Evolutionary conservation across 2,797 vertebrate genomes (phyloP), one percentile per base, ranked within the genome.

Genomic region (Sandelia bainsii): DNA sequence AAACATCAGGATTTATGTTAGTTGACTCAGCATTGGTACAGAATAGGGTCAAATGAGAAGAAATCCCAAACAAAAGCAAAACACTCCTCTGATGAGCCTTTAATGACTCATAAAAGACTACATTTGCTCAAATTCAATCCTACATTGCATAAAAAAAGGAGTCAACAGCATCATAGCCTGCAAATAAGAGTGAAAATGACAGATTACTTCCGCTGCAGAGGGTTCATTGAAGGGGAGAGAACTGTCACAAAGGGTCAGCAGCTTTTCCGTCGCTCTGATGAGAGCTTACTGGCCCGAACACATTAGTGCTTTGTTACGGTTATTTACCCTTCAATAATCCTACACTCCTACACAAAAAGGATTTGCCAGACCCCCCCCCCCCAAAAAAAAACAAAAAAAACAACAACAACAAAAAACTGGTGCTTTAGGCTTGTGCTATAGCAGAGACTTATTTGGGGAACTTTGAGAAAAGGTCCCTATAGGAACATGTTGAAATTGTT

Each of bases 251-350:
- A 64, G 72, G 72, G 69, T 71, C 77, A 80, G 49, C 63, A 65
- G 63, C 49, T 51, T 67, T 69, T 69, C 49, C 32, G 45, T 57
- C 2, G 44, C 62, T 70, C 71, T 75, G 53, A 54, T 64, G 56
- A 73, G 20, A 53, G 66, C 58, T 74, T 58, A 73, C 64, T 62
- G 66, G 52, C 48, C 61, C 57, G 42, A 48, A 72, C 48, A 59
- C 46, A 53, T 69, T 52, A 68, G 20, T 5, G 46, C 63, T 75
- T 61, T 72, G 70, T 59, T 25, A 78, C 32, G 20, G 42, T 46
- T 57, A 20, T 75, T 67, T 70, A 75, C 64, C 53, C 64, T 69
- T 49, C 67, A 61, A 32, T 78, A 80, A 73, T 75, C 68, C 64
- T 17, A 22, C 67, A 48, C 54, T 61, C 44, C 56, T 12, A 50